Conservation (phyloP, 2,888 invertebrate genomes). For the Drosophila gaucha region DNA sequence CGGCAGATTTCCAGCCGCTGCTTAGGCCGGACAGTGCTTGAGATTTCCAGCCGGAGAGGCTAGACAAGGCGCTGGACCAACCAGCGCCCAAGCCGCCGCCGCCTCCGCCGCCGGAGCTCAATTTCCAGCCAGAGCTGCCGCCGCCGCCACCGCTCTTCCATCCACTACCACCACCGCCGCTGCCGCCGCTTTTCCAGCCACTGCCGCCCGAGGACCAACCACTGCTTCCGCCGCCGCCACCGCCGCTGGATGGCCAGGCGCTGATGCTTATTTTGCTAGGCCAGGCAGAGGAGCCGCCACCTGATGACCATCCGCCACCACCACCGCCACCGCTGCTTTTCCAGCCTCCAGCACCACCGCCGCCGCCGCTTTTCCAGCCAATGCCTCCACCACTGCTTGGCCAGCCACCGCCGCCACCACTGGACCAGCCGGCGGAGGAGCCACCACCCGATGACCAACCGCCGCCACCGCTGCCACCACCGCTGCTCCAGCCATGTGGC, state of each 20-base stretch:
- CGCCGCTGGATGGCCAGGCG: conserved; percentile 47
- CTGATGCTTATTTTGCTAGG: conserved; percentile 40
- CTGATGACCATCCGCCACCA: conserved; percentile 50
- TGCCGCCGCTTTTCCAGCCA: conserved; percentile 23
- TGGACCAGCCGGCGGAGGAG: no score
- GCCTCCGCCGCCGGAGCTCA: conserved; percentile 39
- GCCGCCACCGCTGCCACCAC: conserved; percentile 35
- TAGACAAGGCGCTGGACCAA: conserved; percentile 42
- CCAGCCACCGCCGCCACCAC: conserved; percentile 43
- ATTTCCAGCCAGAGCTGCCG: conserved; percentile 54
- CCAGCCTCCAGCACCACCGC: conserved; percentile 50
- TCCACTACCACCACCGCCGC: conserved; percentile 19
- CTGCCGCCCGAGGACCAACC: conserved; percentile 48
- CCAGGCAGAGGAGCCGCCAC: conserved; percentile 52
- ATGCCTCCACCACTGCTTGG: conserved; percentile 33
- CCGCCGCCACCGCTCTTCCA: conserved; percentile 26
- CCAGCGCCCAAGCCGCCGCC: conserved; percentile 25
- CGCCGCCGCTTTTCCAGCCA: conserved; percentile 35
- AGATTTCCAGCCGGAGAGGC: conserved; percentile 36
- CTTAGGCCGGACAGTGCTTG: conserved; percentile 35
- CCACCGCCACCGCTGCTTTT: conserved; percentile 42
- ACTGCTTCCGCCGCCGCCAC: conserved; percentile 39
- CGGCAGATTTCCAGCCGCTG: conserved; percentile 56
- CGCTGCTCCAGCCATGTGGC: conserved; percentile 67
- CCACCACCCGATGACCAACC: conserved; percentile 60